Conservation (phyloP, 2,113 vertebrate genomes). For the Elgaria multicarinata region DNA sequence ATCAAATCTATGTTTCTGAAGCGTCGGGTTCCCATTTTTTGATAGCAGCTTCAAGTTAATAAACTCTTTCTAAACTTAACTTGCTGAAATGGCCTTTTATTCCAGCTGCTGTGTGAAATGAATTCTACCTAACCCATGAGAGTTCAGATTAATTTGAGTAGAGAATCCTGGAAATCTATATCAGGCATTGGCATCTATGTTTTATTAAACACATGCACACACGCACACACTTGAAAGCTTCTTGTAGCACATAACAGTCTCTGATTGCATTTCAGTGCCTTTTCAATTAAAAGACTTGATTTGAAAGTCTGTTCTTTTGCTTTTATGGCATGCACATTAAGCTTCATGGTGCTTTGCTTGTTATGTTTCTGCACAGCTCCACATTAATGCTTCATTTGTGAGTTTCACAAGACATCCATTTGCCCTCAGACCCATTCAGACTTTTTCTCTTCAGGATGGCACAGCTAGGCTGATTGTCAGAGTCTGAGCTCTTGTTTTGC, state of each 20-base stretch:
- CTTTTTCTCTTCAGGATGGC: neutral
- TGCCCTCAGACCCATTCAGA: neutral
- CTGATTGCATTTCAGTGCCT: slow-evolving; percentile 20
- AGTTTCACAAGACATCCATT: neutral
- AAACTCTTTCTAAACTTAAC: neutral
- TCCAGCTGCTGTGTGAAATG: slow-evolving; percentile 2
- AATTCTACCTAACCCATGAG: neutral
- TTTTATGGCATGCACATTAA: neutral
- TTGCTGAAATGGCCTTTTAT: slow-evolving; percentile 15
- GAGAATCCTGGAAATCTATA: slow-evolving; percentile 18
- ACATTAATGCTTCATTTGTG: neutral
- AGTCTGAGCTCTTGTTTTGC: slow-evolving; percentile 22
- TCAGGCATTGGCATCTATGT: slow-evolving; percentile 16
- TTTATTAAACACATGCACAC: slow-evolving; percentile 29
- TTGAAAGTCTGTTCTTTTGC: neutral
- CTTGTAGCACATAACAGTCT: slow-evolving; percentile 19
- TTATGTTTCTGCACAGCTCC: neutral
- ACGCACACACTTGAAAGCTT: neutral
- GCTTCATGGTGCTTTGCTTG: slow-evolving; percentile 15
- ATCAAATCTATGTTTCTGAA: neutral
- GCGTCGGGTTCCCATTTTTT: neutral
- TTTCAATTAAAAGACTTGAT: slow-evolving; percentile 41
- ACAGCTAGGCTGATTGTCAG: neutral
- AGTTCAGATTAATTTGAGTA: slow-evolving; percentile 15
- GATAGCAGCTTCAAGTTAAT: slow-evolving; percentile 8